Evolutionary conservation across 2,113 vertebrate genomes (phyloP), one percentile per base, ranked within the genome.

Genomic region (Gobiocypris rarus): DNA sequence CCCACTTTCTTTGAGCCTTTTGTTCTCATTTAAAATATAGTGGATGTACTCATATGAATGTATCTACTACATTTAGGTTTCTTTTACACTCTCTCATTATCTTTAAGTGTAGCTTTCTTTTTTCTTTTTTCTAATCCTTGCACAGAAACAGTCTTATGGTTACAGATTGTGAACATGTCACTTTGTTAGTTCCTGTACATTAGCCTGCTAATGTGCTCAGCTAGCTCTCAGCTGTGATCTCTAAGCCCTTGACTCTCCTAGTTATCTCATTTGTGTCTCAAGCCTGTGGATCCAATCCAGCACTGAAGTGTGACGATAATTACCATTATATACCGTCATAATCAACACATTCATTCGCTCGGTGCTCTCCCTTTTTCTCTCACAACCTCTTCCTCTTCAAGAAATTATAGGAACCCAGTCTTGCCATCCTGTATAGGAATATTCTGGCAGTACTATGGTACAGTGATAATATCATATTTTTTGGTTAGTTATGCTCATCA

Each of bases 201-300:
- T 82, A 56, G 43, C 45, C 26, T 52, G 61, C 48, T 81, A 81
- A 81, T 65, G n/a, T 65, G 48, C 63, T 81, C 48, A 2, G 48
- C 28, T 52, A 9, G 43, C 43, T 54, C 28, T 71, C 65, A 56
- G 22, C 65, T 56, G 31, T 70, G 79, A 82, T 50, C 65, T 67
- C 59, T n/a, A 52, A 52, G 73, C 41, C 70, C 41, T 73, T 58
- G 34, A 56, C 80, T 41, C 8, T 70, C 45, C 61, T 70, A 17
- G 63, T 82, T 82, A 38, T 28, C 43, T 82, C 63, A 54, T 82
- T 82, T 82, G 28, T 56, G 80, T 71, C 65, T 82, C 24, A 81
- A 81, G 78, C 15, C 59, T 81, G 61, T 28, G 59, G 19, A 81
- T 69, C 43, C 45, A 48, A 14, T 52, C 43, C 63, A 54, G 79